phyloP scores from a whole-genome alignment of 1,140 invertebrate genomes.

The Brachionus manjavacas region DNA sequence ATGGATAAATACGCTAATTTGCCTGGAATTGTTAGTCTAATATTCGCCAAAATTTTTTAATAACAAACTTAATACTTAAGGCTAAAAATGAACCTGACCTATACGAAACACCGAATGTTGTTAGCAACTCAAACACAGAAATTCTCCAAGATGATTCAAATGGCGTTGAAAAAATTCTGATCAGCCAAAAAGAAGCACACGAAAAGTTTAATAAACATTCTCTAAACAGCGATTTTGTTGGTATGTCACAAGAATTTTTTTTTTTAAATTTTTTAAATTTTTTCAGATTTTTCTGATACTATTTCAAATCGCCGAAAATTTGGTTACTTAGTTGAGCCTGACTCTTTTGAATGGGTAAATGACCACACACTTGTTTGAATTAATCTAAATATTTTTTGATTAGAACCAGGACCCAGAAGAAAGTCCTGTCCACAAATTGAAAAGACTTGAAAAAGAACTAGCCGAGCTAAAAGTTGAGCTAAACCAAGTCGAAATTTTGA shows the following conservation, averaged over 20 bases:
- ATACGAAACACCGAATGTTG: slow-evolving; percentile 19
- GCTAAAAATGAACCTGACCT: slow-evolving; percentile 31
- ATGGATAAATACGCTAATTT: slow-evolving; percentile 39
- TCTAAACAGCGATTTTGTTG: slow-evolving; percentile 18
- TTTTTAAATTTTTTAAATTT: not conserved
- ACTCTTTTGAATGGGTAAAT: slow-evolving; percentile 34
- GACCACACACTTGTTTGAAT: not conserved
- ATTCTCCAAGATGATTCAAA: not conserved
- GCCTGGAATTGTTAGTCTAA: slow-evolving; percentile 18
- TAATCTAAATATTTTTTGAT: not conserved
- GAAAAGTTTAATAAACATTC: slow-evolving; percentile 24
- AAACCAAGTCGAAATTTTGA: not conserved
- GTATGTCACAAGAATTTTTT: not conserved
- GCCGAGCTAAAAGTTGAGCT: not conserved
- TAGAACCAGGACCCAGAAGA: slow-evolving; percentile 35
- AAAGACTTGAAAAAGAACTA: slow-evolving; percentile 28
- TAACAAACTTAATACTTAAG: not conserved
- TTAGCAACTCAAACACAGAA: not conserved
- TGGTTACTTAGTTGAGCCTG: slow-evolving; percentile 17
- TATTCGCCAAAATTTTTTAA: not conserved
- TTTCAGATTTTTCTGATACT: slow-evolving; percentile 24
- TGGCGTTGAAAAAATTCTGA: not conserved
- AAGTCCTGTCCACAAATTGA: not conserved
- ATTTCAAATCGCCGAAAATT: slow-evolving; percentile 23
- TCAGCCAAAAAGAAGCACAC: slow-evolving; percentile 22